Percentiles rank a stretch among this genome's conserved stretches.
Evolutionary conservation across 2,888 invertebrate genomes (phyloP).

Genomic region (Arrhopalites spinosus): DNA sequence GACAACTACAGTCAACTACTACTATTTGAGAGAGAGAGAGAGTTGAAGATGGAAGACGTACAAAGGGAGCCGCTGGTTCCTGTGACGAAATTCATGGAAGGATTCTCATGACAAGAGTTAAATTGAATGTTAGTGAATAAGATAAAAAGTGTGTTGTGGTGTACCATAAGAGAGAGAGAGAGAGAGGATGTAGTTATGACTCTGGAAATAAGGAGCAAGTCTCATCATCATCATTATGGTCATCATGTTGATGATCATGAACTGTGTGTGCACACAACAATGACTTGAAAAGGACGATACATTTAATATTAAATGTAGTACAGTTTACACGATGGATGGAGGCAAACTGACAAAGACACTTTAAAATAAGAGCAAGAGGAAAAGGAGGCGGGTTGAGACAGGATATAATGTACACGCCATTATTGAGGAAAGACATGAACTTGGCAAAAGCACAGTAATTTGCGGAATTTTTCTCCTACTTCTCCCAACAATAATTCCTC

Average conservation of each 20-base stretch:
- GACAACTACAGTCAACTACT: too few relatives aligned
- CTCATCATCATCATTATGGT: background rate
- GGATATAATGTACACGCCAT: conserved; percentile 1
- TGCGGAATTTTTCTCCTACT: conserved; percentile 13
- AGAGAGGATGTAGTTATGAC: too few relatives aligned
- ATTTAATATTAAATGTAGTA: background rate
- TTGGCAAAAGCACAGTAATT: conserved; percentile 25
- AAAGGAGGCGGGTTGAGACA: background rate
- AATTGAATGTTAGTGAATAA: too few relatives aligned
- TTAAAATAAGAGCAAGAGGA: background rate
- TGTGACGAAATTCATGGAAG: too few relatives aligned
- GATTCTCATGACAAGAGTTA: too few relatives aligned
- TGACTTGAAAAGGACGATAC: background rate
- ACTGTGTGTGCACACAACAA: background rate
- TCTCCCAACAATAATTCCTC: background rate
- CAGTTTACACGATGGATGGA: background rate
- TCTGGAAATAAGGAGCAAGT: too few relatives aligned
- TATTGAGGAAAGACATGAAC: conserved; percentile 24
- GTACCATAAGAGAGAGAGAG: too few relatives aligned
- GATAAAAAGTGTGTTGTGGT: too few relatives aligned
- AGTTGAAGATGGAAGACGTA: too few relatives aligned
- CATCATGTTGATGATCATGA: background rate
- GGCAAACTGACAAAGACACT: background rate
- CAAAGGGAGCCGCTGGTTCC: too few relatives aligned
- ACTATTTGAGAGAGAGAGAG: too few relatives aligned